Evolutionary conservation across 2,888 invertebrate genomes (phyloP).

Genomic region (Drosophila tripunctata): DNA sequence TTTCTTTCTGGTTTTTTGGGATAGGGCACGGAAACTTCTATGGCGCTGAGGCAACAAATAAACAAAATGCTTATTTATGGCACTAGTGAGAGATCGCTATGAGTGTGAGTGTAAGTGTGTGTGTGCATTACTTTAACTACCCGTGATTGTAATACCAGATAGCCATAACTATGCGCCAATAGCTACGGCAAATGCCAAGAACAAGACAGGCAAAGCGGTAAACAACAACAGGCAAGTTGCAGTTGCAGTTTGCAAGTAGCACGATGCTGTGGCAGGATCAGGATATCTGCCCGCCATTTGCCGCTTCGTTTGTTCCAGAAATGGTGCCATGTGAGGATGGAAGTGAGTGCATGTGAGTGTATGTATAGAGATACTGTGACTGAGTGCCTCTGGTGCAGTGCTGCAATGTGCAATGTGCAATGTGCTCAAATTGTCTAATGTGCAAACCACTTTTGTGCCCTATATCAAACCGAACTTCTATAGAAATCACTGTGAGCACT

Average conservation of each 20-base stretch:
- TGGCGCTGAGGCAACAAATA: constrained; percentile 43
- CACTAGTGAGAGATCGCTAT: constrained; percentile 39
- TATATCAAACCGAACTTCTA: background rate
- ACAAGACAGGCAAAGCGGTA: constrained; percentile 31
- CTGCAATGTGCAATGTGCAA: constrained; percentile 23
- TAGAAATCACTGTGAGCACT: constrained; percentile 5
- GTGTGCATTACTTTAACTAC: constrained; percentile 58
- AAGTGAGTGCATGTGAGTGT: background rate
- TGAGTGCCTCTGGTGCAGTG: constrained; percentile 39
- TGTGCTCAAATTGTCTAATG: constrained; percentile 46
- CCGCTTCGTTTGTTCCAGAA: constrained; percentile 26
- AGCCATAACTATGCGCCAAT: constrained; percentile 43
- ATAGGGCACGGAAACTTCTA: constrained; percentile 7
- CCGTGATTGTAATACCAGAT: constrained; percentile 65
- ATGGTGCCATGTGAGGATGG: constrained; percentile 25
- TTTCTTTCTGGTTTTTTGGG: too few species aligned
- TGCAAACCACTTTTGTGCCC: constrained; percentile 1
- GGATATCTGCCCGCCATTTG: constrained; percentile 27
- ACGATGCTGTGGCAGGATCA: constrained; percentile 15
- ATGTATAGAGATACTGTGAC: constrained; percentile 26
- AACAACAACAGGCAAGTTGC: constrained; percentile 22
- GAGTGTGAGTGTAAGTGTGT: constrained; percentile 23
- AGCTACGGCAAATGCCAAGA: constrained; percentile 34
- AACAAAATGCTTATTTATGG: constrained; percentile 69
- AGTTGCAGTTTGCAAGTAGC: constrained; percentile 23